Percentiles rank a stretch among this genome's conserved stretches.
Evolutionary conservation across 2,888 invertebrate genomes (phyloP).

Genomic region (Candidula unifasciata): DNA sequence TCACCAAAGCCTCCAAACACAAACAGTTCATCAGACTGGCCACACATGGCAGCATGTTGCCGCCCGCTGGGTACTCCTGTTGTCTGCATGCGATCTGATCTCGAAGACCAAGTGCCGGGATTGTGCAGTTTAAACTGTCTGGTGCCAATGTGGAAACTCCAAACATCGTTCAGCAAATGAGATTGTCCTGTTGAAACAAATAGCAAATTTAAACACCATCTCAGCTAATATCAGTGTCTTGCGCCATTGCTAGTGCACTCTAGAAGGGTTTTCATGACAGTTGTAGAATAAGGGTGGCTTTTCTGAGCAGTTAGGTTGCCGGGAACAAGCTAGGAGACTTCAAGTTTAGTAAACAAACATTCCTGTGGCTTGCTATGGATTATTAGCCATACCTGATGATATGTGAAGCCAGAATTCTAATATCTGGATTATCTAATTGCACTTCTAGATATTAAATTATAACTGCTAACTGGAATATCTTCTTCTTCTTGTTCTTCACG

Average conservation of each 20-base stretch:
- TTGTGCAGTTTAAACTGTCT: constrained; percentile 60
- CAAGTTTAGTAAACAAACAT: no score
- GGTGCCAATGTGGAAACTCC: constrained; percentile 58
- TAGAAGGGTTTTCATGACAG: no score
- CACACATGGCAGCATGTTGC: constrained; percentile 66
- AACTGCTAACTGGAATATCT: no score
- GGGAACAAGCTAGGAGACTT: no score
- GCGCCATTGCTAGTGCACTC: no score
- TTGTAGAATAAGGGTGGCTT: no score
- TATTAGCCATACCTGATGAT: no score
- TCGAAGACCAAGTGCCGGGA: constrained; percentile 55
- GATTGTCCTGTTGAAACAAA: constrained; percentile 52
- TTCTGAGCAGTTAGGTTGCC: no score
- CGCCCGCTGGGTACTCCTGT: constrained; percentile 56
- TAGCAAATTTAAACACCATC: no score
- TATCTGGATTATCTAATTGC: not conserved
- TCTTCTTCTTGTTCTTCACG: no score
- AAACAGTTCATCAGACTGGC: constrained; percentile 60
- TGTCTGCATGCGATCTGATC: constrained; percentile 17
- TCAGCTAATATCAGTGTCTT: no score
- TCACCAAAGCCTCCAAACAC: constrained; percentile 68
- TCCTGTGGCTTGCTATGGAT: no score
- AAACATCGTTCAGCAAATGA: constrained; percentile 65
- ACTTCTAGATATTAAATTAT: not conserved
- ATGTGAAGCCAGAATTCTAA: not conserved